Evolutionary conservation across 92 coral and sea anemone genomes (phyloP), one percentile per base, ranked within the genome.

Genomic region (Epizoanthus fatuus): DNA sequence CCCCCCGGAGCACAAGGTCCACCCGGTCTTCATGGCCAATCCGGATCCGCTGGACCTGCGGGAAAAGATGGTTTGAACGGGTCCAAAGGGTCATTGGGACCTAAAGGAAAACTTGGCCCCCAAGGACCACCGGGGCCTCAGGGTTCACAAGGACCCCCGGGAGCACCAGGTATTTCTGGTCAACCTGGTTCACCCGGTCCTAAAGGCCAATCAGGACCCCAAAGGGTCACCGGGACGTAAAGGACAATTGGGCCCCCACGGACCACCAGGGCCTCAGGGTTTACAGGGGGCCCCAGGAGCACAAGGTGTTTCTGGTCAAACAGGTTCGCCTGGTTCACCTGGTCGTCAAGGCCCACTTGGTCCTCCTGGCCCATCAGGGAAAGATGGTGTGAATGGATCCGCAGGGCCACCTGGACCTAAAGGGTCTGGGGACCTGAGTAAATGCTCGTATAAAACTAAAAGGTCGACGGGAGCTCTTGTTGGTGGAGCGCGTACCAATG

Each of bases 401-500:
- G 20, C 68, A 45, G 90, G 90, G 3, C 59, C 47, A 44, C 87
- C 84, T 3, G 91, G 91, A 37, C 64, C 81, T 6, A 25, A 75
- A 5, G 91, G 91, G 12, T 35, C 87, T 73, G 87, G 91, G 3
- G 80, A 88, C 51, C 45, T 88, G 47, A 82, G 83, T 65, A 67
- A 80, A n/a, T 88, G 91, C 57, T 52, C 60, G 32, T 88, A 88
- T 37, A 67, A 62, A 53, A 74, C 38, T 7, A 6, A 0, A 14
- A 74, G 29, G 15, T 71, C 73, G 35, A 47, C 70, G 16, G 40
- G 16, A 51, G 16, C 32, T 4, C 4, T 7, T 16, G n/a, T 42
- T 3, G 19, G 0, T 1, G 72, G 58, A 20, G 17, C 0, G 16
- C 5, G 1, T 16, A 73, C 58, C 42, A 15, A 5, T 17, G 12